Percentiles rank a stretch among this genome's conserved stretches.
phyloP scores from a whole-genome alignment of 2,888 invertebrate species.

The Drosophila koepferae region DNA sequence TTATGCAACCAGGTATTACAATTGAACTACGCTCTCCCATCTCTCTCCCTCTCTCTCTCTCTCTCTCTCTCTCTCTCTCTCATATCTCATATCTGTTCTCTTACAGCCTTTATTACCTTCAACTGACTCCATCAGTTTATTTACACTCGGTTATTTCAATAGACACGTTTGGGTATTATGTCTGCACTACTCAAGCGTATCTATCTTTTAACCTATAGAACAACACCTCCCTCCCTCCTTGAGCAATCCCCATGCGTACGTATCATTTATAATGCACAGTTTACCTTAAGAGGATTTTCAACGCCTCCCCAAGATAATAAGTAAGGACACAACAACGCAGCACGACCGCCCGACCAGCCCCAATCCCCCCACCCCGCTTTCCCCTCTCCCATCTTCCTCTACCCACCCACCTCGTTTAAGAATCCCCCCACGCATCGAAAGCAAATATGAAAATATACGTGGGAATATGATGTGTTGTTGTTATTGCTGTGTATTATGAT shows the following conservation, averaged over 20 bases:
- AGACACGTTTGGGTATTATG: slow-evolving; percentile 40
- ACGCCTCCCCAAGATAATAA: slow-evolving; percentile 75
- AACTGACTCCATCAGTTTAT: slow-evolving; percentile 14
- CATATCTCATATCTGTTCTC: background rate
- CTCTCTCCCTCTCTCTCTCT: no score
- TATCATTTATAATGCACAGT: slow-evolving; percentile 76
- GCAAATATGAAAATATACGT: slow-evolving; percentile 60
- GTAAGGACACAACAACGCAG: slow-evolving; percentile 57
- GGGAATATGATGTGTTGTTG: slow-evolving; percentile 50
- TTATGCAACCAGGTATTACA: background rate
- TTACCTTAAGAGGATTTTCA: slow-evolving; percentile 79
- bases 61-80: no score
- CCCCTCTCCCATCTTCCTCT: background rate
- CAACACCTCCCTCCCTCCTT: no score
- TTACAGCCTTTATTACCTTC: background rate
- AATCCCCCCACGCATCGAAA: slow-evolving; percentile 22
- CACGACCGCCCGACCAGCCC: slow-evolving; percentile 12
- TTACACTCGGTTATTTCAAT: slow-evolving; percentile 38
- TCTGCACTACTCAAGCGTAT: background rate
- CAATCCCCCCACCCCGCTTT: slow-evolving; percentile 15
- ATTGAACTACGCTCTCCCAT: background rate
- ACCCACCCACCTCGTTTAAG: slow-evolving; percentile 8
- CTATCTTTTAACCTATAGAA: background rate
- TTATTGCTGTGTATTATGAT: slow-evolving; percentile 3
- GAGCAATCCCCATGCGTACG: background rate